These are phyloP conservation scores for Selenia dentaria DNA, from an alignment of 2,888 invertebrate genomes.

Conservation along the genomic window DNA sequence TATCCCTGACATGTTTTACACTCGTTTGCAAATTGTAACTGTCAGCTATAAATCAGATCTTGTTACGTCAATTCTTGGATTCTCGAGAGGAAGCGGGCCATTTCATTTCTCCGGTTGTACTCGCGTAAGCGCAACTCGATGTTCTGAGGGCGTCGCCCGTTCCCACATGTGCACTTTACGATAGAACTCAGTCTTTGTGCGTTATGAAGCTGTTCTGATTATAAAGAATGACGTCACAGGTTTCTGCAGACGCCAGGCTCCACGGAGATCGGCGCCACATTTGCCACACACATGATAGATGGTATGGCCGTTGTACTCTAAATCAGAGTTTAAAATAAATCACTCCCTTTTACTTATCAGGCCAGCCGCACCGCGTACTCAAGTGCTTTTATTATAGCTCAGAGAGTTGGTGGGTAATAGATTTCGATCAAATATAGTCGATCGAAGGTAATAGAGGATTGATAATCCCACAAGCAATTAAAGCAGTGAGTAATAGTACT, in stretches of 20 bases:
- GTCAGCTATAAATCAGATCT: constrained; percentile 68
- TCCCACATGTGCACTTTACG: constrained; percentile 35
- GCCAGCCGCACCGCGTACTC: constrained; percentile 47
- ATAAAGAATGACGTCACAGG: constrained; percentile 60
- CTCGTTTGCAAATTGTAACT: constrained; percentile 77
- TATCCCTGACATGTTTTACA: constrained; percentile 67
- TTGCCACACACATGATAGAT: constrained; percentile 76
- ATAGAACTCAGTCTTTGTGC: constrained; percentile 40
- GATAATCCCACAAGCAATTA: constrained; percentile 23
- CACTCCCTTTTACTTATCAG: constrained; percentile 61
- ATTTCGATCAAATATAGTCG: background rate
- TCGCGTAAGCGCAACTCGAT: constrained; percentile 4
- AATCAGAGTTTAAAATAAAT: constrained; percentile 66
- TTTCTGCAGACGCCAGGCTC: constrained; percentile 60
- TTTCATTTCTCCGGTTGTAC: constrained; percentile 43
- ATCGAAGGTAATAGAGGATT: constrained; percentile 10
- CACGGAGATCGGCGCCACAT: constrained; percentile 68
- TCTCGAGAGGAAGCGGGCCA: constrained; percentile 39
- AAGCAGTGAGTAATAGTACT: constrained; percentile 12
- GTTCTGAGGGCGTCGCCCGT: constrained; percentile 14
- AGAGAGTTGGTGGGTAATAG: constrained; percentile 19
- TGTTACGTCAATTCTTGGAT: constrained; percentile 44
- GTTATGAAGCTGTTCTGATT: constrained; percentile 41
- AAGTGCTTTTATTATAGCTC: constrained; percentile 52
- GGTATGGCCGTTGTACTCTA: constrained; percentile 53